Base-by-base conservation (phyloP, 2,113 vertebrate species). In the Triplophysa tibetana region DNA sequence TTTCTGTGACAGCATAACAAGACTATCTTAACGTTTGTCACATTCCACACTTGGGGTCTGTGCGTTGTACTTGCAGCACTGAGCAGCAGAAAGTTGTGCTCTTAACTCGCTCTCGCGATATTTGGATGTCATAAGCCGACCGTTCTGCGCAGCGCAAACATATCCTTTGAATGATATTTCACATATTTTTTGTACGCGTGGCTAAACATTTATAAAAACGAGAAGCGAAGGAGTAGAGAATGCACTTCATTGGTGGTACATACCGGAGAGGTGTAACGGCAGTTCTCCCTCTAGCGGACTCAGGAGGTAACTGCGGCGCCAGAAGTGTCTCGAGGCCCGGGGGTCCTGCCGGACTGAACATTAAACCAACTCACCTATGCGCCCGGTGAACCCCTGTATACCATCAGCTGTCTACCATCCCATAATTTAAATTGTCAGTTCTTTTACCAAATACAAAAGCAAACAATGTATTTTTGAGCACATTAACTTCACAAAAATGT, bases 301-400 rank as follows among this genome's bases (percentile, higher is more conserved):
- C 50, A 24, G 13, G 23, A 8, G 2, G 62, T 45, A 10, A 85
- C 66, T 89, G 85, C 88, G 52, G 69, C 5, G 78, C 26, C 85
- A 80, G 78, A 11, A 84, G 85, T 68, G 84, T 78, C 61, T 77
- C 54, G 13, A 82, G 81, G 85, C 91, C 92, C 89, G 88, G 91
- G 86, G 92, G 90, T 93, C 92, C 92, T 93, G 91, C 91, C 86
- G 92, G 92, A 93, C 92, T 92, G 90, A 88, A 70, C 75, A 82
- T 74, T 17, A 38, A 16, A 62, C 50, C 60, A 76, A 70, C 66
- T 2, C 58, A 41, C 62, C 73, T 81, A 41, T 21, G 75, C 84
- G 65, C 73, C 50, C 14, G 76, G 56, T 43, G 63, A 63, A 62
- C 38, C 29, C 21, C 21, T 17, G 23, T 10, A 1, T 56, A 14